Conservation (phyloP, 1,140 invertebrate genomes). For the Drosophila oshimai region DNA sequence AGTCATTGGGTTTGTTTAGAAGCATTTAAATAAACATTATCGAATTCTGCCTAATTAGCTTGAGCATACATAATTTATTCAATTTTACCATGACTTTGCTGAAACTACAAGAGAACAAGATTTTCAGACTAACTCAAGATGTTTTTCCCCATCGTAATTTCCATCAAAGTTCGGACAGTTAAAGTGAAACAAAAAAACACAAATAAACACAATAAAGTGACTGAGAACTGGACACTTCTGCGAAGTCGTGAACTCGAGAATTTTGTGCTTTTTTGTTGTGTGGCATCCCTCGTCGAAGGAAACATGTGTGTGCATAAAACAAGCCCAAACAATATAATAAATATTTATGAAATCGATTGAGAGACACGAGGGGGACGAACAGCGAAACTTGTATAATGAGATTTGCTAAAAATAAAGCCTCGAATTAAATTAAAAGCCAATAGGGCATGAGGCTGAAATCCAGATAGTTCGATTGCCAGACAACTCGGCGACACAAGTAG, state of each 20-base stretch:
- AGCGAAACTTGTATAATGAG: slow-evolving; percentile 33
- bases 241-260: not conserved
- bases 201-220: not conserved
- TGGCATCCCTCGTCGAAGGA: slow-evolving; percentile 26
- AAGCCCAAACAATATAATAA: slow-evolving; percentile 48
- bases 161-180: not conserved
- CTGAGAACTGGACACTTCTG: slow-evolving; percentile 3
- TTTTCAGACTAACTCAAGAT: not conserved
- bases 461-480: slow-evolving; percentile 39
- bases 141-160: not conserved
- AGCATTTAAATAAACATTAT: slow-evolving; percentile 23
- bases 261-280: not conserved
- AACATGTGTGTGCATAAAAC: slow-evolving; percentile 62
- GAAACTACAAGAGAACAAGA: not conserved
- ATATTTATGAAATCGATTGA: slow-evolving; percentile 58
- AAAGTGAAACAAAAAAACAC: not conserved
- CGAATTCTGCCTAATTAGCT: slow-evolving; percentile 5
- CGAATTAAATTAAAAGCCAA: slow-evolving; percentile 26
- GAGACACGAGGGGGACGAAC: not conserved
- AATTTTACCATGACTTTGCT: slow-evolving; percentile 15
- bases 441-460: slow-evolving; percentile 6
- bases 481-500: slow-evolving; percentile 18
- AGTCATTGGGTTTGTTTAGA: not conserved
- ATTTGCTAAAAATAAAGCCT: slow-evolving; percentile 41
- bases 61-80: not conserved